Evolutionary conservation across 2,113 vertebrate genomes (phyloP), one percentile per base, ranked within the genome.

Genomic region (Fregetta grallaria): DNA sequence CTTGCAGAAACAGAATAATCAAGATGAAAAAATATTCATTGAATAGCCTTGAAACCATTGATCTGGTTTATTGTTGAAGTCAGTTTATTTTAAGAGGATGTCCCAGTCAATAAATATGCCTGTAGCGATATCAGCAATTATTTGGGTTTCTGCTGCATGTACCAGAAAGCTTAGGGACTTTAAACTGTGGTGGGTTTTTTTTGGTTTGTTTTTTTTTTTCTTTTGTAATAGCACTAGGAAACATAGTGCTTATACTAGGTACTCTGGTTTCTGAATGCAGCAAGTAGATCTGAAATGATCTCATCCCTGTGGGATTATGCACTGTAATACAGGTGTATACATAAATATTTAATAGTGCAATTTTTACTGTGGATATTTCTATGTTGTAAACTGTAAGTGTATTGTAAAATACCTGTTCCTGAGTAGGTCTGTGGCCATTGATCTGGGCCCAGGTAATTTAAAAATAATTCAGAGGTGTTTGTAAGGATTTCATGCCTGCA

Each of bases 301-400:
- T 97, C 80, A 97, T 97, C 97, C 96, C 96, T 68, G 90, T 97
- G 97, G 97, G 97, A 97, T 96, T 96, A 62, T 67, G 94, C 10
- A 84, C 88, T 88, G 88, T 93, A 93, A 91, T 91, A 86, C 75
- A 81, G 68, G 32, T 88, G 44, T 88, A 73, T 84, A 59, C 30
- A 34, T 85, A 90, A 14, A 32, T 94, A 86, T 77, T 94, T 94
- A 83, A 94, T 88, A 87, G 40, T 82, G 29, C 11, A 62, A 3
- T 23, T 94, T 91, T 72, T 70, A 92, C 74, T 86, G 36, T 82
- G 42, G 85, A 17, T 88, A 70, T 74, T 94, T 92, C 75, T 92
- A 38, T 92, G 50, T 74, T 88, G 30, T 76, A 72, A 70, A 85
- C 38, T 72, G 78, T 65, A 82, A 50, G 32, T 73, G 11, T 42